A percentile compares a stretch with the other conserved stretches of the same genome.
Evolutionary conservation across 92 coral and sea anemone species (phyloP).

Genomic region (Metridium senile): DNA sequence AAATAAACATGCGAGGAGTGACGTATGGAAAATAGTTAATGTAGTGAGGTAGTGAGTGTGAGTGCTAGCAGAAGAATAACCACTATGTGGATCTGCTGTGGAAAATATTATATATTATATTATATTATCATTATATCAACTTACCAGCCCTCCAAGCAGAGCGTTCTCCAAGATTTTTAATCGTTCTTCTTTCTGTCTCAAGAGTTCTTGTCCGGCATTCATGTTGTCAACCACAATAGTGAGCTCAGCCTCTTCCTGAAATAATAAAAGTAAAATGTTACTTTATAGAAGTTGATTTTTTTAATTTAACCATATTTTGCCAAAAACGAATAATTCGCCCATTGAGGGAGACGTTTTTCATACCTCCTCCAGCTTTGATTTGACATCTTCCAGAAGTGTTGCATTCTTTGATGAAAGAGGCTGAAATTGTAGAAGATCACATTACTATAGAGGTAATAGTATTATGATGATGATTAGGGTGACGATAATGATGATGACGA

Average conservation of each 20-base stretch:
- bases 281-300: not conserved
- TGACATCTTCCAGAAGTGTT: constrained; percentile 80
- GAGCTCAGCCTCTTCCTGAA: constrained; percentile 93
- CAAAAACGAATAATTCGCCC: no score
- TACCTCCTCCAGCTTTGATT: constrained; percentile 87
- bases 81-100: no score
- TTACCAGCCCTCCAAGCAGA: constrained; percentile 80
- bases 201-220: constrained; percentile 92
- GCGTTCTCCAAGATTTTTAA: constrained; percentile 89
- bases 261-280: not conserved
- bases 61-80: no score
- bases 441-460: not conserved
- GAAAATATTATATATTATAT: no score
- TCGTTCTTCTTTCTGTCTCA: constrained; percentile 93
- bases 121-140: not conserved
- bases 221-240: constrained; percentile 91
- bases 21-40: no score
- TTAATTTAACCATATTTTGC: no score
- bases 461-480: not conserved
- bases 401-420: constrained; percentile 75
- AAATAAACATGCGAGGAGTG: no score
- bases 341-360: constrained; percentile 16
- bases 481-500: constrained; percentile 3
- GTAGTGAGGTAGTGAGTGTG: no score
- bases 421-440: constrained; percentile 29